Base-by-base conservation (phyloP, 2,113 vertebrate genomes). In the Brachionichthys hirsutus region DNA sequence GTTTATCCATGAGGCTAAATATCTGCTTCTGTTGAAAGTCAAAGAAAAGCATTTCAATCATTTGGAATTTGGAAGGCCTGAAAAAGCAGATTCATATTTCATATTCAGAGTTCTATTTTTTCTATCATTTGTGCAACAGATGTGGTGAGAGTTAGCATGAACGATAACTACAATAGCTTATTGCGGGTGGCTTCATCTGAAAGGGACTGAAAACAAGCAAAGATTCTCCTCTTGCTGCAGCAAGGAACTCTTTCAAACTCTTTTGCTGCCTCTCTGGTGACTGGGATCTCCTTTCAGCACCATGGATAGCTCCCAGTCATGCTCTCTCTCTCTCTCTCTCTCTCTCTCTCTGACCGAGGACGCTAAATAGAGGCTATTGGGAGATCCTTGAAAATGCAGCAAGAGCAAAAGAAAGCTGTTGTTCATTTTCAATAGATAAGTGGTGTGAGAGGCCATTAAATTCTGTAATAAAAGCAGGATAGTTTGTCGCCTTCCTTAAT, bases 211-310 rank as follows among this genome's bases (percentile, higher is more conserved):
- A 52, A 49, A 44, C 45, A 62, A 38, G 43, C n/a, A 54, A 36
- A 17, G 10, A 22, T 3, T 62, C 20, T 49, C 38, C 4, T 30
- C 55, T 62, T 2, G 34, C 34, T 17, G 38, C 10, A 38, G 15
- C 48, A 18, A n/a, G 20, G 55, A 18, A 43, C 38, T 18, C n/a
- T 12, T 35, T 9, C 24, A 55, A 61, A 47, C 56, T 46, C 50
- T 47, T 54, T 14, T 53, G 56, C 59, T 73, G 22, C 7, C 17
- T 45, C 0, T 71, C 43, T 43, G 2, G 19, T 63, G 75, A 87
- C 76, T 53, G 62, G 82, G 69, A 45, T 79, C 50, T 73, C 51
- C 3, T 43, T 66, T 83, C 70, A 81, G 73, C 48, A 84, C 69
- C 75, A 62, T 1, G 51, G 77, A 85, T 70, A 82, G 75, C 69